Evolutionary conservation across 1,140 invertebrate genomes (phyloP).

Genomic region (Euura saliciscinereae): DNA sequence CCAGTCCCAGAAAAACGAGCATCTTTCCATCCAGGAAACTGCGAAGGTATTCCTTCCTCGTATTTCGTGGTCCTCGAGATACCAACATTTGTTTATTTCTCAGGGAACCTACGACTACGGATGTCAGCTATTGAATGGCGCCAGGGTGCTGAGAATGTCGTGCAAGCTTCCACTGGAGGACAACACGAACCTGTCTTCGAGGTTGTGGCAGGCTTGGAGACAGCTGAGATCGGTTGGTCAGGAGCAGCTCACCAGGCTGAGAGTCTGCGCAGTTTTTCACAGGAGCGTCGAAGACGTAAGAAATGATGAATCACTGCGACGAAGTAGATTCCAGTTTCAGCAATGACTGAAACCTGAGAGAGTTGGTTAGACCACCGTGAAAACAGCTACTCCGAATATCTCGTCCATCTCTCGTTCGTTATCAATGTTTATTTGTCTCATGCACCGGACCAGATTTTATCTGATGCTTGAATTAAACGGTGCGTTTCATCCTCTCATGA

Average conservation of each 20-base stretch:
- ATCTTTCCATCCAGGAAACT: constrained; percentile 79
- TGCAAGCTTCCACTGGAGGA: constrained; percentile 69
- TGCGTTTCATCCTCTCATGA: background rate
- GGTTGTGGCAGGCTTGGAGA: constrained; percentile 73
- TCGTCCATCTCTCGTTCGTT: background rate
- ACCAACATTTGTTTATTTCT: constrained; percentile 18
- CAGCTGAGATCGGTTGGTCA: constrained; percentile 72
- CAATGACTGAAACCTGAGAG: background rate
- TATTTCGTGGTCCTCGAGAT: background rate
- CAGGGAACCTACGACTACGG: constrained; percentile 83
- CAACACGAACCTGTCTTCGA: constrained; percentile 62
- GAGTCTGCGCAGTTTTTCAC: constrained; percentile 79
- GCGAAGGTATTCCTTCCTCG: constrained; percentile 63
- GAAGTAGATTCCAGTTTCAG: background rate
- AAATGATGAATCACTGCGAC: constrained; percentile 12
- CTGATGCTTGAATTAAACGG: constrained; percentile 3
- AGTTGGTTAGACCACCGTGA: background rate
- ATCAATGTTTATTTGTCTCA: background rate
- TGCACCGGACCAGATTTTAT: constrained; percentile 4
- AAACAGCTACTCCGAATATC: background rate
- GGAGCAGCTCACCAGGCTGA: constrained; percentile 77
- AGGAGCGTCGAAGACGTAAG: constrained; percentile 71
- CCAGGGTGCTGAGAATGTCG: constrained; percentile 74
- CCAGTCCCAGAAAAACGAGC: constrained; percentile 75
- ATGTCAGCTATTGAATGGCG: constrained; percentile 75